Evolutionary conservation across 2,113 vertebrate genomes (phyloP).

Genomic region (Tragelaphus buxtoni): DNA sequence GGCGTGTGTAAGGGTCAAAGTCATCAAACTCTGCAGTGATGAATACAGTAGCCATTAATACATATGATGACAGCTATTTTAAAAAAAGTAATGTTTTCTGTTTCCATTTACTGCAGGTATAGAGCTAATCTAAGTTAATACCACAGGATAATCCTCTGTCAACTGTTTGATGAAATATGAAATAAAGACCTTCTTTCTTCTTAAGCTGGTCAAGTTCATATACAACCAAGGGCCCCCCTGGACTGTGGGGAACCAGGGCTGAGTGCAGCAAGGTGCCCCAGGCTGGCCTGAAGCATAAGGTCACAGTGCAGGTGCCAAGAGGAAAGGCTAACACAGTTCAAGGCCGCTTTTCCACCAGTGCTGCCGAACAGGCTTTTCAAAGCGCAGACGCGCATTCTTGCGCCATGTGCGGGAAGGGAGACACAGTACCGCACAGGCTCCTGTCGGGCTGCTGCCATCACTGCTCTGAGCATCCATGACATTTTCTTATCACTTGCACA

Average conservation of each 20-base stretch:
- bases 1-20: not conserved
- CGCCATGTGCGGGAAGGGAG: not conserved
- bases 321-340: not conserved
- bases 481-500: slow-evolving; percentile 18
- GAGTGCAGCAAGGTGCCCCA: not conserved
- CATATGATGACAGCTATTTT: not conserved
- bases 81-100: not conserved
- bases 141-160: not conserved
- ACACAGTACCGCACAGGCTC: not conserved
- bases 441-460: slow-evolving; percentile 16
- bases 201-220: not conserved
- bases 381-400: slow-evolving; percentile 48
- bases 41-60: not conserved
- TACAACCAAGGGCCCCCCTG: not conserved
- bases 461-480: not conserved
- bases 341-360: not conserved
- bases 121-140: not conserved
- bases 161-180: not conserved
- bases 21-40: not conserved
- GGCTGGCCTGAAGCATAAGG: not conserved
- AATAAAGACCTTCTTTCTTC: not conserved
- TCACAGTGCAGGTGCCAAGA: not conserved
- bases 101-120: not conserved
- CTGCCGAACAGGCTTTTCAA: slow-evolving; percentile 53
- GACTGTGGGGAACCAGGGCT: not conserved